phyloP scores from a whole-genome alignment of 2,888 invertebrate species.

The Tetragnatha montana region DNA sequence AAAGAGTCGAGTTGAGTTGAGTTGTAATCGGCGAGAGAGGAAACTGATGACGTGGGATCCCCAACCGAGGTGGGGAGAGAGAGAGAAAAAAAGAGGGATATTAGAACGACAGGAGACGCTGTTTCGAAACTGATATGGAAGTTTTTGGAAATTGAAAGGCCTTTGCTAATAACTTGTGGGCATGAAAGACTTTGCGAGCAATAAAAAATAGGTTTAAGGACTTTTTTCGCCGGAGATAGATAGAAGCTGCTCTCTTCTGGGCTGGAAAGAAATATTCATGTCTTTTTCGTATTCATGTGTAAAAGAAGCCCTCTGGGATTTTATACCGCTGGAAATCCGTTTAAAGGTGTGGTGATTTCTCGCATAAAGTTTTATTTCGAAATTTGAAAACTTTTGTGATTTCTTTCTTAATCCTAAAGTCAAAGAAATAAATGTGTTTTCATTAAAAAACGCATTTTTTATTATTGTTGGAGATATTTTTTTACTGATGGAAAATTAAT shows the following conservation, averaged over 20 bases:
- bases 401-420: no score
- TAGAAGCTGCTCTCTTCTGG: background rate
- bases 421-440: no score
- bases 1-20: background rate
- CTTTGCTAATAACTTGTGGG: constrained; percentile 21
- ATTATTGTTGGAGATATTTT: no score
- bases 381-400: no score
- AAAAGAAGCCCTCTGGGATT: background rate
- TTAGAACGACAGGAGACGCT: background rate
- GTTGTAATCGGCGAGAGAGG: background rate
- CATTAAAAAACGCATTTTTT: no score
- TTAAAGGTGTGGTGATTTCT: background rate
- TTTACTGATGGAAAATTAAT: no score
- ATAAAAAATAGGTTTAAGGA: background rate
- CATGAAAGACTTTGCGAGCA: background rate
- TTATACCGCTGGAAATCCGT: background rate
- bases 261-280: background rate
- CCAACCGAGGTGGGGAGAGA: background rate
- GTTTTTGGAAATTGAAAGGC: background rate
- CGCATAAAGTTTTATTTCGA: no score
- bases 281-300: background rate
- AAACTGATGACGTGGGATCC: constrained; percentile 26
- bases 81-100: background rate
- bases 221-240: background rate
- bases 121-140: background rate